phyloP scores from a whole-genome alignment of 2,797 vertebrate genomes.

The Adelosebastes latens region DNA sequence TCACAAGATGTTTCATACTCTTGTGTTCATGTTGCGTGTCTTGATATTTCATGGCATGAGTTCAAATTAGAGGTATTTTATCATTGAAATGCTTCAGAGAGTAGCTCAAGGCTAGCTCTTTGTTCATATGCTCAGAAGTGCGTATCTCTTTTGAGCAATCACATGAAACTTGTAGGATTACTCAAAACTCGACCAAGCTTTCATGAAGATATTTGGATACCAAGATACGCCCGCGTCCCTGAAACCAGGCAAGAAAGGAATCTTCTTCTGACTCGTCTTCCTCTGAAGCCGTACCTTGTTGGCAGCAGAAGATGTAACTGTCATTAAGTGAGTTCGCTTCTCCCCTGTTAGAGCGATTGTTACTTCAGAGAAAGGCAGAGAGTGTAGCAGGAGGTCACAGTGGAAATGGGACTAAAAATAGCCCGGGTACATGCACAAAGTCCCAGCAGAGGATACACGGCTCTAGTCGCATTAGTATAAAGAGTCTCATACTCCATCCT shows the following conservation, averaged over 20 bases:
- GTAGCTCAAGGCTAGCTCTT: conserved; percentile 41
- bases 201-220: background rate
- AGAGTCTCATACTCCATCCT: conserved; percentile 1
- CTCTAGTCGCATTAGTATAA: conserved; percentile 19
- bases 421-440: background rate
- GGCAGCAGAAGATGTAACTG: conserved; percentile 27
- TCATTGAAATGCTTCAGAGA: conserved; percentile 21
- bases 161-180: conserved; percentile 4
- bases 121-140: conserved; percentile 26
- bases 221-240: background rate
- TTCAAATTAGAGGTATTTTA: conserved; percentile 9
- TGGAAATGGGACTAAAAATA: conserved; percentile 48
- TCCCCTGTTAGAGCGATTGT: background rate
- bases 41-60: background rate
- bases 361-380: conserved; percentile 12
- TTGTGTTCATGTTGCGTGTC: background rate
- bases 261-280: conserved; percentile 1
- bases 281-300: conserved; percentile 26
- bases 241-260: background rate
- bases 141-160: conserved; percentile 3
- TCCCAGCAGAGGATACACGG: conserved; percentile 9
- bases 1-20: conserved; percentile 1
- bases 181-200: background rate
- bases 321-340: background rate
- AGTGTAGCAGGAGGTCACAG: conserved; percentile 30